Base-by-base conservation (phyloP, 2,797 vertebrate species). In the Channallabes apus region DNA sequence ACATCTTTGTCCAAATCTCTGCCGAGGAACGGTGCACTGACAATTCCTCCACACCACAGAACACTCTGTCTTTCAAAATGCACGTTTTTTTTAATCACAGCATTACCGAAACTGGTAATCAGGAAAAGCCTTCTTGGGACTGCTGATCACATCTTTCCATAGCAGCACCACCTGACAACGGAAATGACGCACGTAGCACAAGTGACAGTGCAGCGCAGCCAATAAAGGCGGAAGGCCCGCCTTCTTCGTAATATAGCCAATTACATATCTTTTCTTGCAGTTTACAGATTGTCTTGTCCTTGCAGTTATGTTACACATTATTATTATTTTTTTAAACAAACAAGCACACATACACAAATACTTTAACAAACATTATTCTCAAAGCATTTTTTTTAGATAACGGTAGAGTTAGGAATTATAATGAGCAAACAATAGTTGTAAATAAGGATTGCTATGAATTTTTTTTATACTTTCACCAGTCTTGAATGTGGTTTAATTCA, bases 151-250 rank as follows among this genome's bases (percentile, higher is more conserved):
- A 96, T 96, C 95, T 96, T 96, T 96, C 95, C 95, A 96, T 95
- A 95, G 94, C 95, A 95, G 93, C 96, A 91, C 97, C 97, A 96
- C 97, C 97, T 98, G 97, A 97, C 97, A 97, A 96, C 97, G 97
- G 97, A 99, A 96, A 92, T 98, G 96, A 97, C 97, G 97, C 95
- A 96, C 91, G 90, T 84, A 41, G 46, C 61, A 79, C 94, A 95
- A 96, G 87, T 91, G 95, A 93, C 94, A 91, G 91, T 82, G 0
- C 0, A 4, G 1, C 0, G 79, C 84, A 84, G 75, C 95, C 94
- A 95, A 95, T 95, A 61, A 83, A 3, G 58, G 56, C 14, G 2
- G 38, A 35, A 64, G 14, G 0, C 75, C 79, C 84, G 68, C 88
- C 84, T 46, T 24, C 29, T 56, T 41, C 20, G 20, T 76, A 59